These are phyloP conservation scores for Trypoxylon attenuatum DNA, from an alignment of 2,888 invertebrate species.

Conservation along the genomic window DNA sequence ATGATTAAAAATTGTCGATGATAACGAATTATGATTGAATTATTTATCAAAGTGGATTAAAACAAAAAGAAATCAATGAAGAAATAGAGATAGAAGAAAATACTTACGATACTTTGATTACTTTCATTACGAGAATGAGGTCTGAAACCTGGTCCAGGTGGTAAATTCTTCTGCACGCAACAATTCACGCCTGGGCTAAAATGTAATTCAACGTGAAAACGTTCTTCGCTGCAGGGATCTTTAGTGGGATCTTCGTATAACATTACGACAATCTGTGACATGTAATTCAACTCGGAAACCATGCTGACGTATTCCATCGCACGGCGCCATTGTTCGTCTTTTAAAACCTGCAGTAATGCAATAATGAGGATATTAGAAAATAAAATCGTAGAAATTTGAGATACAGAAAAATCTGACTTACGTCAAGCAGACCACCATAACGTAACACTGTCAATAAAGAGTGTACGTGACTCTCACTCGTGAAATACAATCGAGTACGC, in stretches of 20 bases:
- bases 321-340: conserved; percentile 98
- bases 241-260: conserved; percentile 99
- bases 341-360: conserved; percentile 81
- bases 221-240: conserved; percentile 91
- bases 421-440: conserved; percentile 92
- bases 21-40: no score
- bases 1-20: no score
- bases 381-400: background rate
- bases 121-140: conserved; percentile 92
- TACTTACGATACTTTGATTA: conserved; percentile 76
- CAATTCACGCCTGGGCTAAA: conserved; percentile 99
- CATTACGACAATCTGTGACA: conserved; percentile 99
- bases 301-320: conserved; percentile 99
- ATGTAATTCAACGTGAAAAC: conserved; percentile 98
- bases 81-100: background rate
- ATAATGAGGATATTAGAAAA: no score
- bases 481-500: conserved; percentile 98
- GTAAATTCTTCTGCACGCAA: conserved; percentile 95
- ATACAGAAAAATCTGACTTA: conserved; percentile 73
- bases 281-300: conserved; percentile 98
- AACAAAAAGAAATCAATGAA: no score
- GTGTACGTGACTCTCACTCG: conserved; percentile 99
- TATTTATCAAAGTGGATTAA: no score
- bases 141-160: conserved; percentile 93
- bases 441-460: conserved; percentile 96